Evolutionary conservation across 2,888 invertebrate species (phyloP).

Genomic region (Drosophila helvetica): DNA sequence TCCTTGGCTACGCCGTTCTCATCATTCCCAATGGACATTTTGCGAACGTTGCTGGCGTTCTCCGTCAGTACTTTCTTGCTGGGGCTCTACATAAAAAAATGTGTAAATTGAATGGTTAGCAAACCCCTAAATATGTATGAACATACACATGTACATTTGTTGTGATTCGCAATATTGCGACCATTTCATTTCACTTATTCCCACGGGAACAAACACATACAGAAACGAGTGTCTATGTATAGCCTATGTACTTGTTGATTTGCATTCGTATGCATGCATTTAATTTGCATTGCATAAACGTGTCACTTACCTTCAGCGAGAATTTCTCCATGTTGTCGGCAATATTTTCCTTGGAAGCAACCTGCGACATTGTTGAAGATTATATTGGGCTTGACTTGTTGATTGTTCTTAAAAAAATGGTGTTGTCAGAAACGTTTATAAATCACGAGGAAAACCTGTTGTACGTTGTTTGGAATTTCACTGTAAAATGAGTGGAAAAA

Average conservation of each 20-base stretch:
- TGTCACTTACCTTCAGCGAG: slow-evolving; percentile 80
- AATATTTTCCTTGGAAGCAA: slow-evolving; percentile 83
- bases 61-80: slow-evolving; percentile 82
- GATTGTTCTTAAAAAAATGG: not conserved
- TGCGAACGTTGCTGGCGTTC: slow-evolving; percentile 80
- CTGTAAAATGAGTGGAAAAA: slow-evolving; percentile 37
- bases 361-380: slow-evolving; percentile 62
- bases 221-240: slow-evolving; percentile 20
- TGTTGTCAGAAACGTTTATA: not conserved
- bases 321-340: slow-evolving; percentile 83
- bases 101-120: not conserved
- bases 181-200: not conserved
- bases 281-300: slow-evolving; percentile 38
- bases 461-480: slow-evolving; percentile 8
- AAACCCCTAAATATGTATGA: not conserved
- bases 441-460: not conserved
- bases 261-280: not conserved
- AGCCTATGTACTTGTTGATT: slow-evolving; percentile 19
- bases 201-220: slow-evolving; percentile 1
- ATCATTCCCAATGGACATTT: slow-evolving; percentile 77
- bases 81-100: slow-evolving; percentile 76
- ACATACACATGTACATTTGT: not conserved
- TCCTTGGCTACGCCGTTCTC: slow-evolving; percentile 51
- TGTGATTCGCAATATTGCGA: slow-evolving; percentile 8
- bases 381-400: not conserved